Evolutionary conservation across 2,113 vertebrate species (phyloP).

Genomic region (Silurus asotus): DNA sequence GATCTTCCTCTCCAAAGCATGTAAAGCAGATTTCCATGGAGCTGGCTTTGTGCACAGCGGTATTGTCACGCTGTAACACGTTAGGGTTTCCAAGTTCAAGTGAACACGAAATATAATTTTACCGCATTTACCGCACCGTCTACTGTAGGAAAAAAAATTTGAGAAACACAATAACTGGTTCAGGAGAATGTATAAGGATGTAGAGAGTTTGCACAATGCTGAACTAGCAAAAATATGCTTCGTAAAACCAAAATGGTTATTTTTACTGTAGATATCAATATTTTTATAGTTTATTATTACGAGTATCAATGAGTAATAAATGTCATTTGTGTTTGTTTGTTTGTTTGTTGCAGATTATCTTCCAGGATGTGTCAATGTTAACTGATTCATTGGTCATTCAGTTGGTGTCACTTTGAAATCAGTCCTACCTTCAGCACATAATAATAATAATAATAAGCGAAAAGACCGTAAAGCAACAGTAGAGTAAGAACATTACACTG

Average conservation of each 20-base stretch:
- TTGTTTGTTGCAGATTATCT: slow-evolving; percentile 6
- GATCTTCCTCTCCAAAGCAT: too few relatives aligned
- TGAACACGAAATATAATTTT: too few relatives aligned
- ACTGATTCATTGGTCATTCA: not conserved
- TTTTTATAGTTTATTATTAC: not conserved
- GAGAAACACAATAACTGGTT: too few relatives aligned
- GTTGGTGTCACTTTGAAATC: not conserved
- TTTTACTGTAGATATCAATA: not conserved
- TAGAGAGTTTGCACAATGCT: not conserved
- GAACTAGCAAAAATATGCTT: not conserved
- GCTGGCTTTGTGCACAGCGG: too few relatives aligned
- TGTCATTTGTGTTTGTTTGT: not conserved
- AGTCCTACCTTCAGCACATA: not conserved
- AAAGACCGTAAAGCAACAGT: not conserved
- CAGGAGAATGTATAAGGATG: not conserved
- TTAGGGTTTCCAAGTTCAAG: too few relatives aligned
- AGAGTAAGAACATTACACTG: not conserved
- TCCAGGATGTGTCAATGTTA: not conserved
- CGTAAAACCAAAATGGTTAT: too few relatives aligned
- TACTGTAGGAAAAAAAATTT: too few relatives aligned
- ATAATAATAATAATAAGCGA: not conserved
- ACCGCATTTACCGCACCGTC: too few relatives aligned
- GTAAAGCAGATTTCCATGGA: too few relatives aligned
- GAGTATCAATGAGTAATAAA: not conserved
- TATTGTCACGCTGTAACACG: too few relatives aligned